phyloP scores from a whole-genome alignment of 2,113 vertebrate species.

The Craseonycteris thonglongyai region DNA sequence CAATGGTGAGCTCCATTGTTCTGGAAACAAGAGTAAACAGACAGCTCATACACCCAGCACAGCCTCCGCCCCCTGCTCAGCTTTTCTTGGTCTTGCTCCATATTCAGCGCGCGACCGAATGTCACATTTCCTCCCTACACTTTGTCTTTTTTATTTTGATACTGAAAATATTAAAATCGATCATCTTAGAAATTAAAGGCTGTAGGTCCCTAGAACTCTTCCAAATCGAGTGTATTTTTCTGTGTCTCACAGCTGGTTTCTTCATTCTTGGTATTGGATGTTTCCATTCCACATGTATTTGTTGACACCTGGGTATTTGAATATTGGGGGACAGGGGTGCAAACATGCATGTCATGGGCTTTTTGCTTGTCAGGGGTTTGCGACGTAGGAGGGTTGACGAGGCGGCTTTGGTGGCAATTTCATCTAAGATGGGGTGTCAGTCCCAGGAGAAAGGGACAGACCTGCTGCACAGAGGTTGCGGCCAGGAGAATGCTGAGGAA shows the following conservation, averaged over 20 bases:
- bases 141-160: not conserved
- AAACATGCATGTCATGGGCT: not conserved
- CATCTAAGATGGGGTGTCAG: not conserved
- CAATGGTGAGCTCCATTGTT: conserved; percentile 43
- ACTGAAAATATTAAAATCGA: not conserved
- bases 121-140: not conserved
- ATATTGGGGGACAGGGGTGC: not conserved
- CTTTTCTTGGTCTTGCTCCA: not conserved
- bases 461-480: too few relatives aligned
- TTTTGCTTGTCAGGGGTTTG: not conserved
- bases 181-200: not conserved
- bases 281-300: not conserved
- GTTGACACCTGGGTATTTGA: not conserved
- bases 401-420: not conserved
- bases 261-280: not conserved
- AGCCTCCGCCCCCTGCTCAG: not conserved
- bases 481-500: rapidly evolving
- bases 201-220: not conserved
- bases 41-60: not conserved
- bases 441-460: not conserved
- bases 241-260: not conserved
- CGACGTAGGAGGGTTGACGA: not conserved
- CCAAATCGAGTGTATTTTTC: not conserved
- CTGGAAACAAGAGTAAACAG: conserved; percentile 29
- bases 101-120: not conserved